A percentile compares a stretch with the other conserved stretches of the same genome.
Evolutionary conservation across 1,140 invertebrate genomes (phyloP).

Genomic region (Reticulitermes speratus): DNA sequence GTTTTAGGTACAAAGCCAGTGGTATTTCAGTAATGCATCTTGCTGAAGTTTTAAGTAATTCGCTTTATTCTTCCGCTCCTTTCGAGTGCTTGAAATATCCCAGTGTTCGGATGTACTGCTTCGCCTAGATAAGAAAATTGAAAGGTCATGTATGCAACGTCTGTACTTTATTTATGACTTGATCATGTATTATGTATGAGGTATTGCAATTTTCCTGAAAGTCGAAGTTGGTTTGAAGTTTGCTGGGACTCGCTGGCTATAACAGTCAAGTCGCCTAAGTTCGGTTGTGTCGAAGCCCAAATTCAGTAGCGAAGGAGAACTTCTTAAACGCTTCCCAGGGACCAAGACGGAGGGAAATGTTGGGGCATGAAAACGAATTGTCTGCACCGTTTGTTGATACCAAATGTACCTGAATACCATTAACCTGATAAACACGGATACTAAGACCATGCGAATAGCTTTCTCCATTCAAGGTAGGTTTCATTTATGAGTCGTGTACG

Average conservation of each 20-base stretch:
- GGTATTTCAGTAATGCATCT: neutral
- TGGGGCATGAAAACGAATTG: neutral
- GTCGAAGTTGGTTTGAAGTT: conserved; percentile 5
- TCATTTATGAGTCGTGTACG: neutral
- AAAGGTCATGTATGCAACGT: neutral
- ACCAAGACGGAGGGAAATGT: neutral
- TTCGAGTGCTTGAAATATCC: neutral
- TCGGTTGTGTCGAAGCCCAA: neutral
- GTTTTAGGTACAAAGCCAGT: neutral
- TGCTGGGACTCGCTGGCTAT: neutral
- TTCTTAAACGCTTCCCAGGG: neutral
- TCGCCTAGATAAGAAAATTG: neutral
- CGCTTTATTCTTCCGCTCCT: neutral
- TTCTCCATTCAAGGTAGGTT: neutral
- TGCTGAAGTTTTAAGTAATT: neutral
- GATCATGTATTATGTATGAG: neutral
- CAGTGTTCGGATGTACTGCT: neutral
- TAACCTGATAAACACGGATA: neutral
- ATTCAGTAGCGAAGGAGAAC: neutral
- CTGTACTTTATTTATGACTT: conserved; percentile 6
- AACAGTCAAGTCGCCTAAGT: neutral
- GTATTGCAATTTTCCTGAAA: neutral
- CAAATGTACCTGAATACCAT: neutral
- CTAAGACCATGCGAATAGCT: neutral
- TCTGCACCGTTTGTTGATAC: neutral